Evolutionary conservation across 2,888 invertebrate genomes (phyloP), one percentile per base, ranked within the genome.

Genomic region (Lepidonotus clava): DNA sequence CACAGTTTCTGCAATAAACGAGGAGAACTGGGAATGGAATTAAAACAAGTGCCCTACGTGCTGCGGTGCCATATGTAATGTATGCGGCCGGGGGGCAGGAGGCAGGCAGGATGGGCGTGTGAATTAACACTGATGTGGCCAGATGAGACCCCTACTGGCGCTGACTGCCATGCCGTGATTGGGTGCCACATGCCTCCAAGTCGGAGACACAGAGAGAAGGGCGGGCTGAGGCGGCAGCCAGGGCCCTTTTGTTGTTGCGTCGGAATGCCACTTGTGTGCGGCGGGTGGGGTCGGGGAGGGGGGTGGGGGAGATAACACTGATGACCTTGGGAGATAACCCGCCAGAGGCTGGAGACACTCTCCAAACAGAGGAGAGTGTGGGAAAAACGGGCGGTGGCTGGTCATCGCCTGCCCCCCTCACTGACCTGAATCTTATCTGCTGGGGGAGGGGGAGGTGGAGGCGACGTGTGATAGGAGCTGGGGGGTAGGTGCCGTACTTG

Each of bases 231-330:
- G 46, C 46, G 46, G 8, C 2, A 32, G 28, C 28, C 61, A 38
- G 40, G 32, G 34, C 40, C 40, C 51, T 21, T 76, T 76, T 76
- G 76, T 76, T 76, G 76, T 36, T 76, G 76, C 38, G 40, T 36
- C 40, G 76, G 76, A 76, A 76, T 76, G 76, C 76, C 76, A 76
- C 76, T 76, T 76, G 76, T 76, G 28, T 61, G 61, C 24, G 61
- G 4, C 2, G 53, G 53, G 11, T 2, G 53, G 53, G 53, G 2
- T 53, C 2, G 53, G 53, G 53, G 53, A n/a, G 53, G 53, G 53
- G n/a, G 53, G 67, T 28, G 67, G 67, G 36, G 28, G 32, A 67
- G 67, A 67, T 67, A 67, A 67, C 67, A 76, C 40, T 76, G 76
- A 76, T 76, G 76, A 76, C 76, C 76, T 76, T 76, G 76, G 24